Evolutionary conservation across 2,888 invertebrate species (phyloP).

Genomic region (Mesorhabditis sp.): DNA sequence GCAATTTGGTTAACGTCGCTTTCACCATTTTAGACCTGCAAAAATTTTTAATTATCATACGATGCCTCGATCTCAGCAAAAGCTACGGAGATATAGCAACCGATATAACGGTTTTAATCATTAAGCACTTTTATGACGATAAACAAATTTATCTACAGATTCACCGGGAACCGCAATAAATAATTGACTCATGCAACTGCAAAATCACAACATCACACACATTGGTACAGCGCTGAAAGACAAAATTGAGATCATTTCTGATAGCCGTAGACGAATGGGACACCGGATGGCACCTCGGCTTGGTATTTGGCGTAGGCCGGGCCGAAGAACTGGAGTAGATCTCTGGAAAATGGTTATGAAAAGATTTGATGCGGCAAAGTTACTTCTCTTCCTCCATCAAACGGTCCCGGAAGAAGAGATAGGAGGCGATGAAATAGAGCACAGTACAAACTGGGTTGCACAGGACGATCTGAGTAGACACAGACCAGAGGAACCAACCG

Average conservation of each 20-base stretch:
- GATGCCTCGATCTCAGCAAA: too few relatives aligned
- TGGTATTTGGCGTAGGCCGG: slow-evolving; percentile 82
- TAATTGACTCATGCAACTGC: too few relatives aligned
- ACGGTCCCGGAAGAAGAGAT: slow-evolving; percentile 85
- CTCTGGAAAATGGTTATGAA: slow-evolving; percentile 21
- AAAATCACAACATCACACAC: too few relatives aligned
- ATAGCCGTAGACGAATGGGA: slow-evolving; percentile 80
- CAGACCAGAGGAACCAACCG: slow-evolving; percentile 92
- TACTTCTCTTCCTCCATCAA: slow-evolving; percentile 72
- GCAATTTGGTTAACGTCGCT: too few relatives aligned
- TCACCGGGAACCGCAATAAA: too few relatives aligned
- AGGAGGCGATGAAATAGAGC: slow-evolving; percentile 77
- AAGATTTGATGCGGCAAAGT: neutral
- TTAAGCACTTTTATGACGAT: too few relatives aligned
- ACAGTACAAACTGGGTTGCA: slow-evolving; percentile 83
- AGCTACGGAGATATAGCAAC: too few relatives aligned
- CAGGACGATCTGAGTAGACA: slow-evolving; percentile 89
- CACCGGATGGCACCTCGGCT: slow-evolving; percentile 74
- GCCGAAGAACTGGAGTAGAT: slow-evolving; percentile 83
- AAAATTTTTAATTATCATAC: too few relatives aligned
- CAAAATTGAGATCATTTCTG: neutral
- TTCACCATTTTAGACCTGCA: too few relatives aligned
- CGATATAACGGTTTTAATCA: too few relatives aligned
- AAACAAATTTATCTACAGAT: too few relatives aligned
- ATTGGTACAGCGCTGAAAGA: neutral